Percentiles rank a stretch among this genome's conserved stretches.
Evolutionary conservation across 1,140 invertebrate genomes (phyloP).

Genomic region (Episyrphus balteatus): DNA sequence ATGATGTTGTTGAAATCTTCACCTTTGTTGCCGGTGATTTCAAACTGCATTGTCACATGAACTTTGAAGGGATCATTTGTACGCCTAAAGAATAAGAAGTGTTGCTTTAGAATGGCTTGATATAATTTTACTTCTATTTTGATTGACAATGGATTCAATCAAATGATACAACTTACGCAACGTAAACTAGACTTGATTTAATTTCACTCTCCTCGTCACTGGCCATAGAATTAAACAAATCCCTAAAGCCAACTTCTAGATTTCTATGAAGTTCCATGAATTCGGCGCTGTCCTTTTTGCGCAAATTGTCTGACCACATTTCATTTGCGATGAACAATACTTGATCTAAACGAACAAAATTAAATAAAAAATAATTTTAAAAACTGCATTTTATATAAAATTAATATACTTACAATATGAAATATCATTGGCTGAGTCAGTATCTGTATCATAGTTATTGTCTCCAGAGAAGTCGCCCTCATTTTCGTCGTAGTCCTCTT

Average conservation of each 20-base stretch:
- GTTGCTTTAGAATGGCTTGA: not conserved
- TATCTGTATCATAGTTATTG: too few species aligned
- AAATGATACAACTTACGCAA: slow-evolving; percentile 13
- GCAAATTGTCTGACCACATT: too few species aligned
- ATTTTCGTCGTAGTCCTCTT: too few species aligned
- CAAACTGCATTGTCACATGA: slow-evolving; percentile 17
- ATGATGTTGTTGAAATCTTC: slow-evolving; percentile 15
- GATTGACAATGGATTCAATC: not conserved
- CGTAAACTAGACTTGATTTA: slow-evolving; percentile 9
- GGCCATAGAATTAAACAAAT: slow-evolving; percentile 11
- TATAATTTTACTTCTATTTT: not conserved
- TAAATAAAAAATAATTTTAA: too few species aligned
- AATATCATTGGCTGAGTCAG: too few species aligned
- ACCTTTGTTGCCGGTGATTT: slow-evolving; percentile 13
- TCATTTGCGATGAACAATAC: too few species aligned
- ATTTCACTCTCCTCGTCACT: slow-evolving; percentile 13
- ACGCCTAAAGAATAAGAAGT: slow-evolving; percentile 6
- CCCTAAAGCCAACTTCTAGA: slow-evolving; percentile 10
- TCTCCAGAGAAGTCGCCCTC: too few species aligned
- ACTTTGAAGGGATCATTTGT: slow-evolving; percentile 17
- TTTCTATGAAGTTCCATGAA: slow-evolving; percentile 12
- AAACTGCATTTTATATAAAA: too few species aligned
- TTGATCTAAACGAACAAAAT: too few species aligned
- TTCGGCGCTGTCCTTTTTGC: not conserved
- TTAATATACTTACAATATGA: too few species aligned